Conservation (phyloP, 2,888 invertebrate genomes). For the Spodoptera littoralis region DNA sequence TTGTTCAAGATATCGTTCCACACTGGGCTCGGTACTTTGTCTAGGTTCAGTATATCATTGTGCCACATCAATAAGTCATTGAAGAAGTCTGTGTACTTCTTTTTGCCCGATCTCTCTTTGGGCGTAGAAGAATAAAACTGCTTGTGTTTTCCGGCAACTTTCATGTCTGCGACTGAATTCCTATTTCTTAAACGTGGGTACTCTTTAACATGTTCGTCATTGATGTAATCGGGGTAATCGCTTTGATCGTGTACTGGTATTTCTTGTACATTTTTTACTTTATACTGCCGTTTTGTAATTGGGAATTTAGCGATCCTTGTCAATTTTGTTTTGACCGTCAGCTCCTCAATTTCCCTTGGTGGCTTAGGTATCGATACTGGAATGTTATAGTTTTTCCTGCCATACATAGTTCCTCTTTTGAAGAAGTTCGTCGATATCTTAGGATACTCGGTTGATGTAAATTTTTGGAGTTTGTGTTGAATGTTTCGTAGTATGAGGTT, state of each 20-base stretch:
- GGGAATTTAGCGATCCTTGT: constrained; percentile 39
- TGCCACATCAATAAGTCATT: constrained; percentile 70
- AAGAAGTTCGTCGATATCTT: not conserved
- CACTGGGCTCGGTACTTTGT: constrained; percentile 46
- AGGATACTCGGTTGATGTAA: not conserved
- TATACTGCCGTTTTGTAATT: constrained; percentile 2
- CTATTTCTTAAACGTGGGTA: not conserved
- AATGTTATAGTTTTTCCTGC: not conserved
- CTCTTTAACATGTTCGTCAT: not conserved
- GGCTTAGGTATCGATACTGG: not conserved
- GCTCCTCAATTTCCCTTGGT: not conserved
- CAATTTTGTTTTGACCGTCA: constrained; percentile 26
- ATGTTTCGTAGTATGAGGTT: not conserved
- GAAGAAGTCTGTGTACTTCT: constrained; percentile 61
- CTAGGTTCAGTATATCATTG: constrained; percentile 64
- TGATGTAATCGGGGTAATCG: not conserved
- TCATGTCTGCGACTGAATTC: not conserved
- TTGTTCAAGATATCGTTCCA: constrained; percentile 57
- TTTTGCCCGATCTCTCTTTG: not conserved
- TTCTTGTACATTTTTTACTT: not conserved
- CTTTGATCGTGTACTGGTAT: not conserved
- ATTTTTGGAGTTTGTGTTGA: constrained; percentile 3
- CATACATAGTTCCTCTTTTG: not conserved
- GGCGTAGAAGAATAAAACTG: too few species aligned
- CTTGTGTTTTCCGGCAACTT: not conserved